Evolutionary conservation across 2,113 vertebrate species (phyloP).

Genomic region (Calidris pygmaea): DNA sequence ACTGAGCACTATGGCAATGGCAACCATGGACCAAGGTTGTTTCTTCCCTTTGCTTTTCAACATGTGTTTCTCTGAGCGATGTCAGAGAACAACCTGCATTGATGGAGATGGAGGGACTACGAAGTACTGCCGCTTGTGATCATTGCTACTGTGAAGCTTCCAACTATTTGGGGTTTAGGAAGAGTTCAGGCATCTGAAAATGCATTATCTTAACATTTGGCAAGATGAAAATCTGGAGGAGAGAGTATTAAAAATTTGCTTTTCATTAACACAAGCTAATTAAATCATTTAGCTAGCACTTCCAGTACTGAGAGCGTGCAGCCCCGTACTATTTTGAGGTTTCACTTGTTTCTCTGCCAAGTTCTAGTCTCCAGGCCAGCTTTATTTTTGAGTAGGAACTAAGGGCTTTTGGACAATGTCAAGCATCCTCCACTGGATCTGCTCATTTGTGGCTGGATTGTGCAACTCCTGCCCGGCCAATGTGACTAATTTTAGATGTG

Average conservation of each 20-base stretch:
- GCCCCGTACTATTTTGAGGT: neutral
- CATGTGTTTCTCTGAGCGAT: rapidly evolving
- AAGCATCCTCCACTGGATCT: neutral
- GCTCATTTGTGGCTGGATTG: neutral
- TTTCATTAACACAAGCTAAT: conserved; percentile 8
- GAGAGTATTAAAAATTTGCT: neutral
- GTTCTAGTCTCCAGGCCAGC: neutral
- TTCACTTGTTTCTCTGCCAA: conserved; percentile 7
- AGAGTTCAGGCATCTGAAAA: neutral
- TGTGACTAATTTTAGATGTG: neutral
- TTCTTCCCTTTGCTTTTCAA: rapidly evolving
- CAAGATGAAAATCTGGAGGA: neutral
- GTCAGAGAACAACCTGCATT: neutral
- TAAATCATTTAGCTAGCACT: neutral
- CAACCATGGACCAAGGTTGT: neutral
- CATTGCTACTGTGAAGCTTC: neutral
- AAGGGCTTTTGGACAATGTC: neutral
- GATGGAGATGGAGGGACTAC: neutral
- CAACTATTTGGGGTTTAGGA: neutral
- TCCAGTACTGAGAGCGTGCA: neutral
- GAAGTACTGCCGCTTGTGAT: neutral
- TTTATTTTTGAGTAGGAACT: neutral
- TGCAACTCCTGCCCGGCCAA: neutral
- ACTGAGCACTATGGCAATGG: neutral
- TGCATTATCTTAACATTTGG: neutral